Base-by-base conservation (phyloP, 23 tunicate species). In the Halocynthia roretzi region DNA sequence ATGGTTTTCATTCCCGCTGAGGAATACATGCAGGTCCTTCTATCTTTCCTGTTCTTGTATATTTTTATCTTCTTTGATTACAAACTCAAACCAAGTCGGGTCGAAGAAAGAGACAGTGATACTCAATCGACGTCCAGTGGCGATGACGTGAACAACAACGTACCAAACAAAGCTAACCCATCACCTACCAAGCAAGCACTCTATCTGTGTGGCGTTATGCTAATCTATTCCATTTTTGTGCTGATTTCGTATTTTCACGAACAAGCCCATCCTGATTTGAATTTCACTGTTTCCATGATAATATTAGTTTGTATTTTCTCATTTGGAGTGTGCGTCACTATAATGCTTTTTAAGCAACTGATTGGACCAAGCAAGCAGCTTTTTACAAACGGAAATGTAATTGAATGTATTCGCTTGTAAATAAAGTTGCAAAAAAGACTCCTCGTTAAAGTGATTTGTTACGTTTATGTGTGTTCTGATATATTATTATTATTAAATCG, bases 1-100 rank as follows among this genome's bases (percentile, higher is more conserved):
- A 94, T 94, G 91, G 61, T 94, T 71, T 85, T 85, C 52, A 94
- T 94, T 57, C 91, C 99, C 10, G 87, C 91, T 20, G 85, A 78
- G 51, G 85, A 88, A 60, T 87, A 85, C 78, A 61, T 85, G 80
- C 82, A 86, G 77, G 54, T 84, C 15, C 54, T 94, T 51, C 50
- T 81, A 62, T 77, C 97, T 7, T 94, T 91, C 91, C 75, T 94
- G 54, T 81, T 94, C 56, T 58, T 87, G 53, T 94, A 76, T 77
- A 5, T 84, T 31, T 76, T 89, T 48, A 81, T 88, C 40, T n/a
- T 50, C 49, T 77, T 92, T 17, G 98, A 86, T 54, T 66, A 79
- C 15, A 50, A 74, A 21, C 12, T 67, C 17, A 67, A 67, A 14
- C 21, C 11, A 20, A 67, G 23, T 6, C 44, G 74, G 10, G 74